These are phyloP conservation scores for Piscicola geometra DNA, from an alignment of 2,888 invertebrate genomes.

Conservation along the genomic window DNA sequence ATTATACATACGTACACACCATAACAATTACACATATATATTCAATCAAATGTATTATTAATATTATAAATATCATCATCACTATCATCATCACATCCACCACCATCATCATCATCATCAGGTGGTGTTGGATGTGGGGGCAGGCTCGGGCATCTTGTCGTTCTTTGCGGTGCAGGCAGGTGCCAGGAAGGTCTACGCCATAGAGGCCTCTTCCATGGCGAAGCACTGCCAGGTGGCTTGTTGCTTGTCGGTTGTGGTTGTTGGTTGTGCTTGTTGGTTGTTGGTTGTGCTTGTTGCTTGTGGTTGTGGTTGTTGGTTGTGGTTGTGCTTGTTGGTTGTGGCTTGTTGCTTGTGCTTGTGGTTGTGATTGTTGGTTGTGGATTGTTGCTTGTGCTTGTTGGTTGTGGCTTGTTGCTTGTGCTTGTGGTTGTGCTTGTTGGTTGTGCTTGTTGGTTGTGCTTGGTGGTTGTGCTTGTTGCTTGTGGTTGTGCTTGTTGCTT, in stretches of 20 bases:
- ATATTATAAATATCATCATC: too few species aligned
- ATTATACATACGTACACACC: too few species aligned
- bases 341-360: neutral
- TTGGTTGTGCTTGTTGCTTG: neutral
- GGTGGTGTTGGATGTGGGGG: constrained; percentile 93
- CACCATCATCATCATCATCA: too few species aligned
- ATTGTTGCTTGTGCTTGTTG: neutral
- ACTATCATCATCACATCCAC: too few species aligned
- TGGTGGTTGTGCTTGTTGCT: neutral
- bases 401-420: neutral
- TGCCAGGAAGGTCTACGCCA: constrained; percentile 90
- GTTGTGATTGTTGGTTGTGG: neutral
- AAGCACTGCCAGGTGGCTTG: constrained; percentile 64
- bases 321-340: neutral
- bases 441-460: neutral
- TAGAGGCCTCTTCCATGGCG: constrained; percentile 99
- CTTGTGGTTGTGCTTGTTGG: neutral
- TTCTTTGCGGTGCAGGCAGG: constrained; percentile 98
- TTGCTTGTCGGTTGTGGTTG: neutral
- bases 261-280: neutral
- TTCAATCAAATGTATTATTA: too few species aligned
- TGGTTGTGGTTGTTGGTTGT: neutral
- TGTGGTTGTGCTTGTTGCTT: neutral
- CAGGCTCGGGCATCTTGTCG: constrained; percentile 94
- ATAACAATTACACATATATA: too few species aligned